These are phyloP conservation scores for Lasioglossum vierecki DNA, from an alignment of 2,888 invertebrate species.

Conservation along the genomic window DNA sequence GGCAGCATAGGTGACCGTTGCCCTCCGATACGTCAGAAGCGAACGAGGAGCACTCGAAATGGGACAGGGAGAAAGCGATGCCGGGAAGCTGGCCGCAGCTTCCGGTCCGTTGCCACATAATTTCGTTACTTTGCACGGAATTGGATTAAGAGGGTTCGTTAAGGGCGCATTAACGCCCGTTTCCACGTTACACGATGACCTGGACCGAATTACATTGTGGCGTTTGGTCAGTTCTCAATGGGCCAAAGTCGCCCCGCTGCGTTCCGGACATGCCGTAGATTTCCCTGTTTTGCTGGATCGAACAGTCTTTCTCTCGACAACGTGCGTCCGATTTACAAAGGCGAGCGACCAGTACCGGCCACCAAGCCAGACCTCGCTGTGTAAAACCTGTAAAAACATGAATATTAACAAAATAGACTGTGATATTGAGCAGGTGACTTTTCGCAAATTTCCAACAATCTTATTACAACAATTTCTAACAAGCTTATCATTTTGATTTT, in stretches of 20 bases:
- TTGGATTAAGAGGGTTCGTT: constrained; percentile 80
- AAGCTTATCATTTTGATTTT: too few relatives aligned
- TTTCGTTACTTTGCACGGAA: constrained; percentile 78
- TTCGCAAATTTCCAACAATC: background rate
- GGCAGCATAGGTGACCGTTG: constrained; percentile 33
- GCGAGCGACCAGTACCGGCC: background rate
- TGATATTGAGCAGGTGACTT: background rate
- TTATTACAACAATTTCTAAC: too few relatives aligned
- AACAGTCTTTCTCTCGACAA: background rate
- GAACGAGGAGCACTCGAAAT: constrained; percentile 63
- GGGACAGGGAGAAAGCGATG: constrained; percentile 47
- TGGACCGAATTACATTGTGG: constrained; percentile 67
- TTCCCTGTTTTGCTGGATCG: constrained; percentile 44
- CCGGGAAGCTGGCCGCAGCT: constrained; percentile 68
- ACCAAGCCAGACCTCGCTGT: background rate
- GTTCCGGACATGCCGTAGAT: constrained; percentile 57
- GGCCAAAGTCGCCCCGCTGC: constrained; percentile 58
- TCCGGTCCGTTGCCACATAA: constrained; percentile 79
- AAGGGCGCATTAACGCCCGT: constrained; percentile 76
- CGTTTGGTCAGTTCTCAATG: constrained; percentile 72
- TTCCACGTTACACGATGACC: constrained; percentile 73
- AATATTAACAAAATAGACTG: background rate
- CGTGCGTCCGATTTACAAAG: background rate
- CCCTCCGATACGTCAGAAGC: constrained; percentile 45
- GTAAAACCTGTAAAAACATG: background rate